Percentiles rank a stretch among this genome's conserved stretches.
These are phyloP conservation scores for Macrosoma leucophasiata DNA, from an alignment of 2,888 invertebrate genomes.

Conservation along the genomic window DNA sequence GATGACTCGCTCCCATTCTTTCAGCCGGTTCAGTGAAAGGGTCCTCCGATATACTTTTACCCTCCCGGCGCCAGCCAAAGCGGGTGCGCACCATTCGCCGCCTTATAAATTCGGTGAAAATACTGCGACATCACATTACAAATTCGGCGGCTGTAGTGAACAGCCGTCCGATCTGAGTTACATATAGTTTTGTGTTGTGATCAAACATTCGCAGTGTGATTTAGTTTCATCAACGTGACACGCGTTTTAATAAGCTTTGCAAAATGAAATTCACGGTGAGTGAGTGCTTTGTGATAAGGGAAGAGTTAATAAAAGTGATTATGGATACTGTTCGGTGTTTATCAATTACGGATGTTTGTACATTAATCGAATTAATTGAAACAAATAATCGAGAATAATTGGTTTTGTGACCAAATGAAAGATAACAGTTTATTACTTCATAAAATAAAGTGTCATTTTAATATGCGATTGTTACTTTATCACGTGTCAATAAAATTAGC, in stretches of 20 bases:
- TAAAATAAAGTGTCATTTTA: no score
- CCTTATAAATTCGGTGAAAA: constrained; percentile 75
- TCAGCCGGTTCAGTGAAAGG: constrained; percentile 70
- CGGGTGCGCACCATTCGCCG: constrained; percentile 51
- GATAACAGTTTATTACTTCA: no score
- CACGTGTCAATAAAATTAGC: no score
- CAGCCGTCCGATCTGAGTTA: constrained; percentile 55
- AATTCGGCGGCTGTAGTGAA: constrained; percentile 69
- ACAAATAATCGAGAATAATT: no score
- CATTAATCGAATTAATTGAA: no score
- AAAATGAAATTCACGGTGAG: constrained; percentile 75
- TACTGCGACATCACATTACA: constrained; percentile 66
- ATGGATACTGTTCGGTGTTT: no score
- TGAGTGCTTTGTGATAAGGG: constrained; percentile 40
- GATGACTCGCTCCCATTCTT: constrained; percentile 68
- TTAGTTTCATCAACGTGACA: constrained; percentile 59
- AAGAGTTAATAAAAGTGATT: no score
- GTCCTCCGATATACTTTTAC: constrained; percentile 69
- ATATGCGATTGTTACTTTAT: no score
- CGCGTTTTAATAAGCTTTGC: constrained; percentile 54
- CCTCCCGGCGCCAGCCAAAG: constrained; percentile 47
- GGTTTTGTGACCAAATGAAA: no score
- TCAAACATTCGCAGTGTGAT: constrained; percentile 51
- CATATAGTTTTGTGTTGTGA: constrained; percentile 46
- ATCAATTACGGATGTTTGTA: no score